Percentiles rank a stretch among this genome's conserved stretches.
phyloP scores from a whole-genome alignment of 1,140 invertebrate species.

The Bombus pyrosoma region DNA sequence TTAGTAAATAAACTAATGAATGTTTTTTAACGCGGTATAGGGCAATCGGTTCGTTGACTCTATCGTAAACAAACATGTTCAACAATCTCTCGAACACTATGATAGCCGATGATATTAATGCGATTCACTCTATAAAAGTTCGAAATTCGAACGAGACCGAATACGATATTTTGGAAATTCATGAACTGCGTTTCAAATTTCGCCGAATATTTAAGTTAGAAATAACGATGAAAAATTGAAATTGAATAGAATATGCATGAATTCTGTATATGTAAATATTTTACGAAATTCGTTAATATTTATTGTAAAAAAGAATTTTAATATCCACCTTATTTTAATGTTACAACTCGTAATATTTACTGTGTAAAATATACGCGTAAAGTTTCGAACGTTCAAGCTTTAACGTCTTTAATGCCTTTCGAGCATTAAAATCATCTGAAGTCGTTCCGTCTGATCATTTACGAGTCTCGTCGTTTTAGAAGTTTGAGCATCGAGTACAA shows the following conservation, averaged over 20 bases:
- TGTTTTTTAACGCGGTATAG: not conserved
- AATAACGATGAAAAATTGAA: not conserved
- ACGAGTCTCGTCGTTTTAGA: not conserved
- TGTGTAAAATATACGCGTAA: not conserved
- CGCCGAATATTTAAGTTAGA: not conserved
- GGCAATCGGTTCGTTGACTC: too few species aligned
- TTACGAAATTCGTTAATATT: not conserved
- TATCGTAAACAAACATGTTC: too few species aligned
- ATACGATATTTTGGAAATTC: not conserved
- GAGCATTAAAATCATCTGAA: not conserved
- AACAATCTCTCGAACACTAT: not conserved
- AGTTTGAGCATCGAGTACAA: not conserved
- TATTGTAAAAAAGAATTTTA: not conserved
- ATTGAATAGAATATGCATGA: not conserved
- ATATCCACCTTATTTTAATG: not conserved
- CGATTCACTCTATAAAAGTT: not conserved
- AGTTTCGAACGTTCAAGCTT: not conserved
- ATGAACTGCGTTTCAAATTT: not conserved
- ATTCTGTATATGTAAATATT: not conserved
- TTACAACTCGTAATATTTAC: not conserved
- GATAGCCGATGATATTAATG: not conserved
- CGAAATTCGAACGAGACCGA: not conserved
- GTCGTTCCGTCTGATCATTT: not conserved
- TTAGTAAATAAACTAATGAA: too few species aligned
- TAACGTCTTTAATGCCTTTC: not conserved